Base-by-base conservation (phyloP, 2,113 vertebrate genomes). In the Lynx canadensis region DNA sequence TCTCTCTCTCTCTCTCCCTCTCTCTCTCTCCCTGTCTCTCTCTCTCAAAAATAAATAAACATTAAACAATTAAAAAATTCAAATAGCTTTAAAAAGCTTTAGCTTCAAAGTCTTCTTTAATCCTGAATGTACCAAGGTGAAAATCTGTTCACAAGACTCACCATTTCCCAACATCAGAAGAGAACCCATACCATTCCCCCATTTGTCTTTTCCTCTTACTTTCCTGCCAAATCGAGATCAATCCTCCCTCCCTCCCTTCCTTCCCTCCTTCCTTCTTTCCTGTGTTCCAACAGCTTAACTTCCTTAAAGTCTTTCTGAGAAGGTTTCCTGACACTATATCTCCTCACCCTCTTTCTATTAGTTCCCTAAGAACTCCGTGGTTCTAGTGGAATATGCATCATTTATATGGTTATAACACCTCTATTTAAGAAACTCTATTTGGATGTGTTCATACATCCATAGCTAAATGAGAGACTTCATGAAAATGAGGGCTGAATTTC, bases 271-370 rank as follows among this genome's bases (percentile, higher is more conserved):
- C 36, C 16, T 88, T 86, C 21, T 33, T 84, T 38, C 45, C 38
- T 45, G 29, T 16, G 89, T 95, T 91, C 60, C 12, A 87, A 33
- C 76, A 97, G n/a, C 1, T 96, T 79, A 23, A 63, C 81, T 95
- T 95, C 0, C 33, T 36, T 57, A 66, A 73, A 79, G 0, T 65
- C 27, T 94, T 89, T 13, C 60, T 66, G 83, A 48, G n/a, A 92
- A 94, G 52, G 5, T 45, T 12, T 74, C 29, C 38, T 41, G 69
- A 27, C 89, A 76, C 16, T 19, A 10, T 45, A 41, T 1, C 23
- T 65, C 66, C 31, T 55, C 50, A 57, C 2, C 80, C 9, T 33
- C n/a, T 79, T 89, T 63, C 38, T 85, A 19, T 83, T 69, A 48
- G 11, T 52, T 88, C 29, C 19, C 27, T 80, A 68, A n/a, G 63